A percentile compares a stretch with the other conserved stretches of the same genome.
These are phyloP conservation scores for Falco biarmicus DNA, from an alignment of 2,797 vertebrate genomes.

Conservation along the genomic window DNA sequence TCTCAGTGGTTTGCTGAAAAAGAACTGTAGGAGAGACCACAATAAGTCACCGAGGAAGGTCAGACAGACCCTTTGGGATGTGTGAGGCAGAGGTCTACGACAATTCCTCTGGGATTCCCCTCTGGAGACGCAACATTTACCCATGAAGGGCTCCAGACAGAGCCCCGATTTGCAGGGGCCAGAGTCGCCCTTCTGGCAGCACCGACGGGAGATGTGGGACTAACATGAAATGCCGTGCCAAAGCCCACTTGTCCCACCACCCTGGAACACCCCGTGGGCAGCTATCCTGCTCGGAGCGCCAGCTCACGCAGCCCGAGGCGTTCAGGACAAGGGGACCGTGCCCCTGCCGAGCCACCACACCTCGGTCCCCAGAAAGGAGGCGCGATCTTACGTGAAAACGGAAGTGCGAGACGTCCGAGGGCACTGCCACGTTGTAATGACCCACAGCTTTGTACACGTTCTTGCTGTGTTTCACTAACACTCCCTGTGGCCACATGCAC, in stretches of 20 bases:
- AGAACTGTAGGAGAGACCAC: conserved; percentile 82
- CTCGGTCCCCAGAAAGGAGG: neutral
- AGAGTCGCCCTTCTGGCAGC: neutral
- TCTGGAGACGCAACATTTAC: neutral
- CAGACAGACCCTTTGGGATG: fast-evolving
- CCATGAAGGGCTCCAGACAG: fast-evolving
- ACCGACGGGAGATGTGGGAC: fast-evolving
- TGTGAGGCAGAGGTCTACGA: neutral
- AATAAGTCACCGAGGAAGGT: fast-evolving
- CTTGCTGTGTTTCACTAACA: conserved; percentile 97
- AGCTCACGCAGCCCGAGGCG: fast-evolving
- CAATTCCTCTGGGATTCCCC: neutral
- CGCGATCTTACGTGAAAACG: conserved; percentile 91
- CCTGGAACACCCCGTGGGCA: fast-evolving
- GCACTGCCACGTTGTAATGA: conserved; percentile 96
- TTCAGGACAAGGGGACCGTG: fast-evolving
- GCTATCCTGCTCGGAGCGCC: neutral
- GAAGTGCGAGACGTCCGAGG: conserved; percentile 98
- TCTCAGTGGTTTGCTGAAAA: conserved; percentile 97
- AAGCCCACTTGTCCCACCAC: fast-evolving
- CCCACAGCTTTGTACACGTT: conserved; percentile 99
- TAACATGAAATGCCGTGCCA: fast-evolving
- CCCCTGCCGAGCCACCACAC: fast-evolving
- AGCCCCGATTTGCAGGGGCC: neutral
- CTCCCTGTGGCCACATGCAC: conserved; percentile 98